Conservation (phyloP, 2,888 invertebrate genomes). For the Adelognathus sp. region DNA sequence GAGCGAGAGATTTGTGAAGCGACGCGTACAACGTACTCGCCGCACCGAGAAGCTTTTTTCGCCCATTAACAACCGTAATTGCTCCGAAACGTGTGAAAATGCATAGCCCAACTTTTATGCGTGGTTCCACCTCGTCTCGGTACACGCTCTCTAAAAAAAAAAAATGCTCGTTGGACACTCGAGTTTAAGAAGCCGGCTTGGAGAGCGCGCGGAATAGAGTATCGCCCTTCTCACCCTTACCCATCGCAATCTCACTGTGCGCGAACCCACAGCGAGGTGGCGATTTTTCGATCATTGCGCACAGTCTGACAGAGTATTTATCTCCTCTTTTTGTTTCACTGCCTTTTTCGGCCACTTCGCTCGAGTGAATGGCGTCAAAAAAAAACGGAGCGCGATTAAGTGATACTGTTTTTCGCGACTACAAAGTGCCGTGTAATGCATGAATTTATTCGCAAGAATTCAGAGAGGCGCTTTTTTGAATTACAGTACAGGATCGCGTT, state of each 20-base stretch:
- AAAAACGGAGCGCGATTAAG: too few relatives aligned
- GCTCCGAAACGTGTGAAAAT: constrained; percentile 73
- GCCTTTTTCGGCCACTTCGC: constrained; percentile 31
- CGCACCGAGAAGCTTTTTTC: constrained; percentile 41
- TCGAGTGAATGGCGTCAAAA: not conserved
- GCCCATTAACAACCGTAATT: constrained; percentile 78
- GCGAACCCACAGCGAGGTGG: not conserved
- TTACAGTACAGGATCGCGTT: too few relatives aligned
- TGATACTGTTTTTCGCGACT: not conserved
- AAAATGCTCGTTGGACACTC: constrained; percentile 28
- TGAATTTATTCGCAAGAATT: constrained; percentile 2
- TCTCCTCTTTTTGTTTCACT: constrained; percentile 23
- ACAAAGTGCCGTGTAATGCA: not conserved
- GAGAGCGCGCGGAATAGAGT: constrained; percentile 32
- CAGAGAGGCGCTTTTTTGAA: too few relatives aligned
- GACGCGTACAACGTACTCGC: constrained; percentile 33
- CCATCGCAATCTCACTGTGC: not conserved
- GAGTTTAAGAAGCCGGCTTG: constrained; percentile 52
- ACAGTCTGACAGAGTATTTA: not conserved
- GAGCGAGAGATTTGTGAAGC: constrained; percentile 28
- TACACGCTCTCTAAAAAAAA: not conserved
- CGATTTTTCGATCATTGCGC: constrained; percentile 39
- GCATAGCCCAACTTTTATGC: too few relatives aligned
- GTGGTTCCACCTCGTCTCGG: too few relatives aligned
- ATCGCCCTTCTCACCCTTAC: not conserved